Base-by-base conservation (phyloP, 2,888 invertebrate species). In the Lycaena phlaeas region DNA sequence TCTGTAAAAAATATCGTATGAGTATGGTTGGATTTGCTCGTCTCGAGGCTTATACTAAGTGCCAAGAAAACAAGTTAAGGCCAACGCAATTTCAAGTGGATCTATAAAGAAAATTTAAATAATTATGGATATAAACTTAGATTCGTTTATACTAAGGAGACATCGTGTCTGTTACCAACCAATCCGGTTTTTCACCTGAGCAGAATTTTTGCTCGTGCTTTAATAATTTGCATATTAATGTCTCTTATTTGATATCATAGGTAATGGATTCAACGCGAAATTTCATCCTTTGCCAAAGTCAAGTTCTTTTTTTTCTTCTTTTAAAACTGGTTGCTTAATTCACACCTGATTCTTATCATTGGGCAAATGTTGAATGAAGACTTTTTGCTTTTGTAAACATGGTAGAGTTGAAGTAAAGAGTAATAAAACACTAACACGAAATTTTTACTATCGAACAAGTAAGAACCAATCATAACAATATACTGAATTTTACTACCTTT, bases 161-260 rank as follows among this genome's bases (percentile, higher is more conserved):
- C 79, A 71, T 65, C 54, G 59, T 62, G 76, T 75, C 77, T 78
- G 82, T 78, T 78, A 56, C 71, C 62, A 77, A 56, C 74, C 67
- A 51, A 73, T 61, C 82, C 72, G 77, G 82, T 81, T 79, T 71
- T 61, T 70, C 82, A 81, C 79, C 79, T 81, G 79, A 74, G 60
- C 59, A 62, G 65, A 67, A 67, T 66, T 66, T 67, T 61, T 61
- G 59, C 48, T 57, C 51, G 53, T 60, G 58, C 54, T 67, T 61
- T 55, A 54, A 50, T 43, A 48, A 68, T 81, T 77, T 69, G 56
- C 79, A 81, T 79, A 76, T 72, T 54, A 56, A 57, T 52, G 50
- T 52, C 46, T 52, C 50, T 54, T 49, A 54, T 52, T 55, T 49
- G 50, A 53, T 36, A 49, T 41, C 41, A 54, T 51, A 45, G 43